phyloP scores from a whole-genome alignment of 2,797 vertebrate species.

The Clarias fuscus region DNA sequence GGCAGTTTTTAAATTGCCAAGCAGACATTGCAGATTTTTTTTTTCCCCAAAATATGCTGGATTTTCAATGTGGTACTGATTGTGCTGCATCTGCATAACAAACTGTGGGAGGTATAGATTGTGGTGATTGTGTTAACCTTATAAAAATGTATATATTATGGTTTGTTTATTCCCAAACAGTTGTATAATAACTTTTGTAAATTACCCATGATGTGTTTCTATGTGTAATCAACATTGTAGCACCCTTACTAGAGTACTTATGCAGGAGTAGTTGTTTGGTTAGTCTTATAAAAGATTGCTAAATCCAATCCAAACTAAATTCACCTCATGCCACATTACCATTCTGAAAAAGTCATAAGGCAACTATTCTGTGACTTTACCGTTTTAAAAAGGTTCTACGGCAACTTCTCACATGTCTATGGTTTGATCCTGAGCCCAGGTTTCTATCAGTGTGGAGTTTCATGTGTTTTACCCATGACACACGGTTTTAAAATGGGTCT shows the following conservation, averaged over 20 bases:
- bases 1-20: slow-evolving; percentile 11
- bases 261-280: background rate
- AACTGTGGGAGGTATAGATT: background rate
- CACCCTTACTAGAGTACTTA: background rate
- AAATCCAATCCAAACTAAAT: slow-evolving; percentile 2
- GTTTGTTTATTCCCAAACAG: slow-evolving; percentile 18
- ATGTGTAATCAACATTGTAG: background rate
- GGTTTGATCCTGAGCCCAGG: slow-evolving; percentile 13
- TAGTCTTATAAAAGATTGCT: background rate
- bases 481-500: background rate
- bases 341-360: background rate
- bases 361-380: background rate
- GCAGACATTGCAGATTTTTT: slow-evolving; percentile 4
- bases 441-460: background rate
- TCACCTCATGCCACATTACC: background rate
- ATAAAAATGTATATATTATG: slow-evolving; percentile 2
- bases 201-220: background rate
- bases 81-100: slow-evolving; percentile 18
- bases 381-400: background rate
- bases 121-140: slow-evolving; percentile 1
- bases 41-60: slow-evolving; percentile 4
- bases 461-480: background rate
- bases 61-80: slow-evolving; percentile 27
- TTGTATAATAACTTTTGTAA: background rate
- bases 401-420: background rate